Evolutionary conservation across 2,113 vertebrate species (phyloP).

Genomic region (Sardina pilchardus): DNA sequence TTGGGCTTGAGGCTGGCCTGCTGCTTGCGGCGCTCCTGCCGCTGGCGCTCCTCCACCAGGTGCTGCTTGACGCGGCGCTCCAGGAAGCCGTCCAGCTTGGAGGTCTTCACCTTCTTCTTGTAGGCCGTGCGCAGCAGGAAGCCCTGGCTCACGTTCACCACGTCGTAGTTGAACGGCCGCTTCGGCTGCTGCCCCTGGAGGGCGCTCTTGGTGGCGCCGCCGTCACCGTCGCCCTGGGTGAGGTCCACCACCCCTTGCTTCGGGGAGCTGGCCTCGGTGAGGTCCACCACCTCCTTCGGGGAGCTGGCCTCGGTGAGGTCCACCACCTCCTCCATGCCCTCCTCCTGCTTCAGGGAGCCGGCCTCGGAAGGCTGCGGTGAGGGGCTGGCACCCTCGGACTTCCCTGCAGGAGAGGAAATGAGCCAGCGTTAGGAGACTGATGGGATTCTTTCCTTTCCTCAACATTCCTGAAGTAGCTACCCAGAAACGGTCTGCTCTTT

Average conservation of each 20-base stretch:
- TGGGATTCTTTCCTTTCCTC: not conserved
- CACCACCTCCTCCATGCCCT: conserved; percentile 58
- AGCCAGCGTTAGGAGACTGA: conserved; percentile 11
- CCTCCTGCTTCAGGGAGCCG: conserved; percentile 56
- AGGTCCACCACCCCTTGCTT: conserved; percentile 59
- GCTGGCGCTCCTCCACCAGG: conserved; percentile 91
- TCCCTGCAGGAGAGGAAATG: conserved; percentile 48
- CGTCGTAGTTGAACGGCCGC: conserved; percentile 73
- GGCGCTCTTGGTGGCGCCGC: not conserved
- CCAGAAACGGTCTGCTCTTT: not conserved
- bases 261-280: too few species aligned
- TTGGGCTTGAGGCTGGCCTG: not conserved
- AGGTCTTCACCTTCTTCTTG: conserved; percentile 93
- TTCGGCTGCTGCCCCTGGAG: not conserved
- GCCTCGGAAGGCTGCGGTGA: conserved; percentile 35
- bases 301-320: too few species aligned
- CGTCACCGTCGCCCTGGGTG: conserved; percentile 40
- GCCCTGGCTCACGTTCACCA: conserved; percentile 95
- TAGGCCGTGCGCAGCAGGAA: conserved; percentile 93
- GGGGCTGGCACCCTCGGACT: not conserved
- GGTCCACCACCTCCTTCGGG: too few species aligned
- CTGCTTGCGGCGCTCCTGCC: conserved; percentile 82
- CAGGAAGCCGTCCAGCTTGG: conserved; percentile 90
- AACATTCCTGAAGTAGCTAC: not conserved
- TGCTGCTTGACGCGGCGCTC: conserved; percentile 95